These are phyloP conservation scores for Sarcophaga peregrina DNA, from an alignment of 1,140 invertebrate species.

Conservation along the genomic window DNA sequence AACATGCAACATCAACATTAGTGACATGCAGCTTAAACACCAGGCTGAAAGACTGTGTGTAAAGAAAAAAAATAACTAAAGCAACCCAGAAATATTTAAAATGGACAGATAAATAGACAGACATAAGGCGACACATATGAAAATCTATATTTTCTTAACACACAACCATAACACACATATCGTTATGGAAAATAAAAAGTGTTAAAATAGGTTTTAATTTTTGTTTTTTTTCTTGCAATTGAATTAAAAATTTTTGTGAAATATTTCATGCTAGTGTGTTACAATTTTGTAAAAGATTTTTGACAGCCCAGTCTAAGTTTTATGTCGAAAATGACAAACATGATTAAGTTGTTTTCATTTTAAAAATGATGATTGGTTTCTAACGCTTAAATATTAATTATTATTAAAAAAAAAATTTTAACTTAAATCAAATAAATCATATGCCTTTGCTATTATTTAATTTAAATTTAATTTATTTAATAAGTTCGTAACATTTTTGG, in stretches of 20 bases:
- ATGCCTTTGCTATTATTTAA: too few relatives aligned
- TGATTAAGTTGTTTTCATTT: slow-evolving; percentile 25
- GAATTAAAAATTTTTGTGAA: neutral
- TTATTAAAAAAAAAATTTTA: too few relatives aligned
- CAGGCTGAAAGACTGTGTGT: neutral
- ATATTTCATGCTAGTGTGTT: neutral
- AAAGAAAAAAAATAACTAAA: neutral
- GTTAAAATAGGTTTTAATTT: neutral
- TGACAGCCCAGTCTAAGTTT: neutral
- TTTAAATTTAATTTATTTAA: too few relatives aligned
- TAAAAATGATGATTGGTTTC: neutral
- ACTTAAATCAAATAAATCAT: too few relatives aligned
- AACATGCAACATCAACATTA: slow-evolving; percentile 39
- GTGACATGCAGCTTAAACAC: slow-evolving; percentile 11
- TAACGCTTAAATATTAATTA: too few relatives aligned
- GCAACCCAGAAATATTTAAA: neutral
- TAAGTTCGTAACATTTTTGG: too few relatives aligned
- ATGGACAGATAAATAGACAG: neutral
- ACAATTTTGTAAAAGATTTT: slow-evolving; percentile 9
- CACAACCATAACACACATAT: too few relatives aligned
- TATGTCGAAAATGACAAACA: slow-evolving; percentile 27
- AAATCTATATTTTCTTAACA: neutral
- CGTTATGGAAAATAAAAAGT: neutral
- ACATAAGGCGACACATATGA: neutral
- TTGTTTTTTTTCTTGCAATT: neutral